A percentile compares a stretch with the other conserved stretches of the same genome.
Evolutionary conservation across 2,113 vertebrate genomes (phyloP).

Genomic region (Nannospalax galili): DNA sequence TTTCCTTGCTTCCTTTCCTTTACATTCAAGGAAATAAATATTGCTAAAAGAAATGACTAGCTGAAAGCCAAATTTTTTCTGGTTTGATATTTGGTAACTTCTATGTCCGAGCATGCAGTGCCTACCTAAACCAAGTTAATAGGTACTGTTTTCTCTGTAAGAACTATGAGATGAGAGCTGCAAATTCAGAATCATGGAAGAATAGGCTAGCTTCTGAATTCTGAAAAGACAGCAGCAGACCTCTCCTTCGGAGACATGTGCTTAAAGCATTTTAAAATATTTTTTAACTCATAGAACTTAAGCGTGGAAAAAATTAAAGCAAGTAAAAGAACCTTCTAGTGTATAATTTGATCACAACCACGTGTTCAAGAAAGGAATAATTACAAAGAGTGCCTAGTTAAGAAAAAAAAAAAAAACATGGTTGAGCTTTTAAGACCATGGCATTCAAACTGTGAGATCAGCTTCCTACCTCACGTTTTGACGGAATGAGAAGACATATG

Average conservation of each 20-base stretch:
- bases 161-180: background rate
- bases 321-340: conserved; percentile 63
- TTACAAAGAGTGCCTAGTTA: conserved; percentile 59
- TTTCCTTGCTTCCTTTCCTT: conserved; percentile 54
- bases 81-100: conserved; percentile 46
- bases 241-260: background rate
- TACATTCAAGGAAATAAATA: background rate
- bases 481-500: conserved; percentile 10
- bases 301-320: conserved; percentile 70
- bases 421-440: conserved; percentile 58
- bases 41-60: conserved; percentile 34
- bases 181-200: background rate
- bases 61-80: background rate
- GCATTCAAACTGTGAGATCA: conserved; percentile 31
- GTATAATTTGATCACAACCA: conserved; percentile 72
- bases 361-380: conserved; percentile 65
- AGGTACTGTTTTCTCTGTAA: conserved; percentile 50
- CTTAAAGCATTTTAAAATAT: background rate
- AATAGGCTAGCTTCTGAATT: background rate
- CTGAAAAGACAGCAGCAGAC: background rate
- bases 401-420: conserved; percentile 61
- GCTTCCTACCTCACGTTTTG: conserved; percentile 49
- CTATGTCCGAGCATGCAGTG: conserved; percentile 5
- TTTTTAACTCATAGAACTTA: conserved; percentile 48
- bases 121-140: conserved; percentile 18